A percentile compares a stretch with the other conserved stretches of the same genome.
Evolutionary conservation across 2,113 vertebrate genomes (phyloP).

Genomic region (Candoia aspera): DNA sequence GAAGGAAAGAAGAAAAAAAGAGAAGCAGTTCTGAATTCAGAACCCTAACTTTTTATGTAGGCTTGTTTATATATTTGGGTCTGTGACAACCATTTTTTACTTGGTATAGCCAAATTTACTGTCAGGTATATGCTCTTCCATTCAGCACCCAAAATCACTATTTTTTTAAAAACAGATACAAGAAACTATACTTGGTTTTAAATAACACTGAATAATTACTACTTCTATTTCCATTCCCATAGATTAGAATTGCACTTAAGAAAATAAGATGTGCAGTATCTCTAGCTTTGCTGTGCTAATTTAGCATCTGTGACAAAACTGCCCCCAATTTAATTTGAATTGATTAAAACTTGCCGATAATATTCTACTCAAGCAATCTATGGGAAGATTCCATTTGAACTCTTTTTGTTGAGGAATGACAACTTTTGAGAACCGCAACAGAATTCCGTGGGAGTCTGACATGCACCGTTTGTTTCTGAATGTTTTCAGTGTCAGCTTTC

Average conservation of each 20-base stretch:
- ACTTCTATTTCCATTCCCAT: neutral
- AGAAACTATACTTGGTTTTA: neutral
- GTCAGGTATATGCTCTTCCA: neutral
- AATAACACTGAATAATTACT: neutral
- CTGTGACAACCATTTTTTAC: neutral
- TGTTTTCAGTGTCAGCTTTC: neutral
- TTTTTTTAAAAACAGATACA: neutral
- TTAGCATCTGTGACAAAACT: neutral
- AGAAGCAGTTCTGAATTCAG: neutral
- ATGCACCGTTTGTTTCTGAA: neutral
- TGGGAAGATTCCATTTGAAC: neutral
- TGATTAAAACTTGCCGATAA: neutral
- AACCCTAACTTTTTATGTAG: neutral
- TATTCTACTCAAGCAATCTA: neutral
- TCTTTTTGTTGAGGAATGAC: neutral
- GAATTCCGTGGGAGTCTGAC: neutral
- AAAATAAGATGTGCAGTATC: neutral
- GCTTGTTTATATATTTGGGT: neutral
- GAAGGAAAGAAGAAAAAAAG: neutral
- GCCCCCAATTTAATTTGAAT: neutral
- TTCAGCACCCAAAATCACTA: neutral
- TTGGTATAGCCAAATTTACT: neutral
- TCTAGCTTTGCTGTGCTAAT: neutral
- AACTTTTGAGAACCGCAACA: neutral
- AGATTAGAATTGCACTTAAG: neutral